phyloP scores from a whole-genome alignment of 2,888 invertebrate genomes.

The Callimorpha dominula region DNA sequence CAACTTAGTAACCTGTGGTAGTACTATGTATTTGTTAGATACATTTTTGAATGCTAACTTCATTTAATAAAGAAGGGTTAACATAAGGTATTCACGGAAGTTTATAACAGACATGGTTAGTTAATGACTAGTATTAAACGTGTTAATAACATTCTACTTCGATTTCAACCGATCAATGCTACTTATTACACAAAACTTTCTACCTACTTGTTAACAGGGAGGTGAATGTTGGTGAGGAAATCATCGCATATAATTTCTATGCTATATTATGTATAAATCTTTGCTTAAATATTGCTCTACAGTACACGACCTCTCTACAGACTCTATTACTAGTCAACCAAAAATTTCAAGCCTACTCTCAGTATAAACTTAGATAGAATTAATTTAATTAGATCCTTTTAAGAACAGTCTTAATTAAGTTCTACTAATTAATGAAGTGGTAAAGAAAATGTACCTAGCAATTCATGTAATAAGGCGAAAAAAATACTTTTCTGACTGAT shows the following conservation, averaged over 20 bases:
- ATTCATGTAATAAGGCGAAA: too few relatives aligned
- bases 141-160: too few relatives aligned
- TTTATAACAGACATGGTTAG: too few relatives aligned
- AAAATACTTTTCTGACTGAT: background rate
- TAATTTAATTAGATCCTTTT: constrained; percentile 32
- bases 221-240: too few relatives aligned
- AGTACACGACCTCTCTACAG: background rate
- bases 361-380: constrained; percentile 25
- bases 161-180: too few relatives aligned
- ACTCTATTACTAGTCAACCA: constrained; percentile 9
- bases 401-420: constrained; percentile 20
- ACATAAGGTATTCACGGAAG: too few relatives aligned
- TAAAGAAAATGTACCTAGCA: background rate
- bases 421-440: background rate
- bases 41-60: background rate
- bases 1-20: background rate
- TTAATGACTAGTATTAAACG: too few relatives aligned
- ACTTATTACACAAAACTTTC: too few relatives aligned
- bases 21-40: background rate
- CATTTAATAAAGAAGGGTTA: too few relatives aligned
- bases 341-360: constrained; percentile 14
- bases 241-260: too few relatives aligned
- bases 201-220: too few relatives aligned
- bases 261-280: background rate
- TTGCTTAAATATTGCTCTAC: background rate